Evolutionary conservation across 2,888 invertebrate species (phyloP), one percentile per base, ranked within the genome.

Genomic region (Coenonympha glycerion): DNA sequence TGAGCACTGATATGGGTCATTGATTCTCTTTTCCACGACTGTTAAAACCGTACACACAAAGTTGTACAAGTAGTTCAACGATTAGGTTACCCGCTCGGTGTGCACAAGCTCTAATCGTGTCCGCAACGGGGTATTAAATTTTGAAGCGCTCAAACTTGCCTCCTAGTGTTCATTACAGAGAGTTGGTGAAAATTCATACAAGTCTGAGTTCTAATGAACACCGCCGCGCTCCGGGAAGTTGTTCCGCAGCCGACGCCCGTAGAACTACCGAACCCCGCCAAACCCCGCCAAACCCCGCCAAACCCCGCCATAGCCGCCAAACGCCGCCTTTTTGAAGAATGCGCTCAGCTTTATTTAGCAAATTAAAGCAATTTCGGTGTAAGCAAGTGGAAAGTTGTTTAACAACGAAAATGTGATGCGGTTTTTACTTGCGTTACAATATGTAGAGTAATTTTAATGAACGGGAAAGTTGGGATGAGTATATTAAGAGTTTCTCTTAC

Each of bases 121-220:
- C 73, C 76, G 73, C 68, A 67, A 67, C 64, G 49, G 57, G 69
- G 79, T 82, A 84, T 84, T 85, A 84, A 84, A 85, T 84, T 85
- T 80, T 83, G 79, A 84, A 85, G 79, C 81, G 79, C 72, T 79
- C 70, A 75, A 84, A 84, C 81, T 86, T 84, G 69, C 70, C 79
- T 79, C 79, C 84, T 84, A 84, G 80, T 84, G 82, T 84, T 86
- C 84, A 84, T 87, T 84, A 87, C 77, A 76, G 76, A 79, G 83
- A 86, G 85, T 85, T 85, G 75, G 69, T 71, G 76, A 77, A 85
- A 84, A 83, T 83, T 83, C 85, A 84, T 76, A 73, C 79, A 81
- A 80, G 82, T 79, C 75, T 76, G 84, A 85, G 76, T 85, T 85
- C 84, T 87, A 86, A 85, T 83, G 86, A 87, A 84, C 84, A 79